Base-by-base conservation (phyloP, 2,797 vertebrate species). In the Labeo calbasu region DNA sequence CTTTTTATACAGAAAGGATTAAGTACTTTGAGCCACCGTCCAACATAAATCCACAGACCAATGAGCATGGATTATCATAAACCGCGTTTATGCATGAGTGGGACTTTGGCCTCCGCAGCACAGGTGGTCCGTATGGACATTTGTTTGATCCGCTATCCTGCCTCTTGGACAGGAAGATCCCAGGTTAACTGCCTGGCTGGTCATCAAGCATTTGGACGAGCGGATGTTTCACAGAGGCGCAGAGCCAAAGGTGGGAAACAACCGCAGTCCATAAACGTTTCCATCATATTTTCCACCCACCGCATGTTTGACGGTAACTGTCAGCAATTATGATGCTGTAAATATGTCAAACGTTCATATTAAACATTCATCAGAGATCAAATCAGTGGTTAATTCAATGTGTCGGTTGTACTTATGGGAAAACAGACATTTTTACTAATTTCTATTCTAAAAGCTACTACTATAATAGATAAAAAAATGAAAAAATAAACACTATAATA, bases 111-210 rank as follows among this genome's bases (percentile, higher is more conserved):
- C n/a, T n/a, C 46, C 10, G 14, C 28, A 19, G 46, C 72, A 32
- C 63, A 70, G 82, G 82, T 84, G 68, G 75, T 40, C 53, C 3
- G 10, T 46, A 50, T 1, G 28, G 76, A 40, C 63, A 55, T 70
- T 77, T 77, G 51, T 59, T 78, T 61, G 82, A 84, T 84, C 55
- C n/a, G 10, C 40, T 79, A 55, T 82, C 32, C 81, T 76, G 81
- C 71, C 21, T 82, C 81, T 76, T 82, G 71, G 81, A 66, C 71
- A 66, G 57, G 61, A 84, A 84, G 43, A 79, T 78, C 53, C 40
- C 65, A 61, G n/a, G 65, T 77, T 84, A 71, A 79, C 66, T 78
- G 51, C 25, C 65, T 70, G 75, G 75, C 51, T n/a, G 81, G 32
- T 53, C 51, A 84, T 69, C 65, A 78, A 79, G 40, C 43, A 36